A percentile compares a stretch with the other conserved stretches of the same genome.
Evolutionary conservation across 2,888 invertebrate genomes (phyloP).

Genomic region (Pyralis farinalis): DNA sequence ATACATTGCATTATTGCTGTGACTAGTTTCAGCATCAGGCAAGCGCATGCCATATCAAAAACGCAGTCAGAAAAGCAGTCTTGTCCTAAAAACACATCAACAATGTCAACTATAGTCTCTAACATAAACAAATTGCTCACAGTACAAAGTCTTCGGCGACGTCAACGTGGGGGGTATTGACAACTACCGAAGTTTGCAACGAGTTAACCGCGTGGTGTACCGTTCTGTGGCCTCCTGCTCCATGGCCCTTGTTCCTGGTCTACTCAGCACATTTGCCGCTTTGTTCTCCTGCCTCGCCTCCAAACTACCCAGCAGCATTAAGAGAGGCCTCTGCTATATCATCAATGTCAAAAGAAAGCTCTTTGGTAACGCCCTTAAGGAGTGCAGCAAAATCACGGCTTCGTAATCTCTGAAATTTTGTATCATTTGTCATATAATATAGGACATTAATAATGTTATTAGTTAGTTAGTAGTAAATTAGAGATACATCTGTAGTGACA

Average conservation of each 20-base stretch:
- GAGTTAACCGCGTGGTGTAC: conserved; percentile 55
- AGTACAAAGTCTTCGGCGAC: conserved; percentile 58
- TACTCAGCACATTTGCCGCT: conserved; percentile 33
- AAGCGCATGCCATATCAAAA: no score
- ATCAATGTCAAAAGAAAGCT: conserved; percentile 47
- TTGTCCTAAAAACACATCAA: no score
- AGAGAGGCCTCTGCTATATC: conserved; percentile 43
- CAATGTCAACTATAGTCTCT: no score
- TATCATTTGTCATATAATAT: no score
- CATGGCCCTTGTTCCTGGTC: conserved; percentile 33
- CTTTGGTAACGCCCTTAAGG: conserved; percentile 30
- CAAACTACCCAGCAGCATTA: conserved; percentile 32
- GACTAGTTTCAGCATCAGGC: no score
- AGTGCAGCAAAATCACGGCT: conserved; percentile 23
- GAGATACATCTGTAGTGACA: no score
- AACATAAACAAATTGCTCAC: no score
- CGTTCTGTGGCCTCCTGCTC: conserved; percentile 52
- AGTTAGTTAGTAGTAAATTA: no score
- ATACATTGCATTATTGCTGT: no score
- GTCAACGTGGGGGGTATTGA: conserved; percentile 54
- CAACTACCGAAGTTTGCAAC: conserved; percentile 71
- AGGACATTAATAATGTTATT: no score
- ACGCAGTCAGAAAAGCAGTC: no score
- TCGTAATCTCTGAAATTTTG: background rate
- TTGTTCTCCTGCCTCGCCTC: conserved; percentile 44